phyloP scores from a whole-genome alignment of 1,140 invertebrate genomes.

The Eupeodes corollae region DNA sequence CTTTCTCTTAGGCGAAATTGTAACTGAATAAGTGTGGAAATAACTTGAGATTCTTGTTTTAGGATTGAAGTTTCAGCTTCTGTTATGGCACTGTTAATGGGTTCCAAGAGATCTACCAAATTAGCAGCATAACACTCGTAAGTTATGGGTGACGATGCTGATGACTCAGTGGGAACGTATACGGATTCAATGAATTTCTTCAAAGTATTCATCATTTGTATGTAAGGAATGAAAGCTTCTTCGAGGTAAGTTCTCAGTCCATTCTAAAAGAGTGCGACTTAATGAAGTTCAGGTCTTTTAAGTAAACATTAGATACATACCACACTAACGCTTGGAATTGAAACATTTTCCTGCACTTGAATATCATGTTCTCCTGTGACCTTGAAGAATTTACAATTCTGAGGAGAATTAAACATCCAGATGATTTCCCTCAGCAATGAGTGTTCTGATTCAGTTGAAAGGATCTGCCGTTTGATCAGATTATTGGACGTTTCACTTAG shows the following conservation, averaged over 20 bases:
- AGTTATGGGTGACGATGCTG: constrained; percentile 2
- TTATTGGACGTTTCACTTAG: constrained; percentile 7
- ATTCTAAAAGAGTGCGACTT: constrained; percentile 1
- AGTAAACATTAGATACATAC: constrained; percentile 9
- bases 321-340: constrained; percentile 16
- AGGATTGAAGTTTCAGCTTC: constrained; percentile 14
- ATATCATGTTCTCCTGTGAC: constrained; percentile 11
- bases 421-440: constrained; percentile 27
- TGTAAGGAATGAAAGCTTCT: constrained; percentile 1
- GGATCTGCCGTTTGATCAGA: constrained; percentile 6
- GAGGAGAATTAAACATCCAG: constrained; percentile 26
- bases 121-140: constrained; percentile 19
- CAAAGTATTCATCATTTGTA: constrained; percentile 13
- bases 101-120: constrained; percentile 19
- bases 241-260: constrained; percentile 5
- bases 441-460: constrained; percentile 18
- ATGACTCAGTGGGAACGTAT: constrained; percentile 1
- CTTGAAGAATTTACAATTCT: constrained; percentile 23
- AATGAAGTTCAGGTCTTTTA: constrained; percentile 1
- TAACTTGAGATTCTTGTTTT: constrained; percentile 2
- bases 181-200: constrained; percentile 16
- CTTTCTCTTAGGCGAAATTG: constrained; percentile 8
- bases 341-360: constrained; percentile 13
- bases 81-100: constrained; percentile 14
- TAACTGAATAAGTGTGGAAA: constrained; percentile 12